Evolutionary conservation across 2,888 invertebrate species (phyloP).

Genomic region (Tetramorium bicarinatum): DNA sequence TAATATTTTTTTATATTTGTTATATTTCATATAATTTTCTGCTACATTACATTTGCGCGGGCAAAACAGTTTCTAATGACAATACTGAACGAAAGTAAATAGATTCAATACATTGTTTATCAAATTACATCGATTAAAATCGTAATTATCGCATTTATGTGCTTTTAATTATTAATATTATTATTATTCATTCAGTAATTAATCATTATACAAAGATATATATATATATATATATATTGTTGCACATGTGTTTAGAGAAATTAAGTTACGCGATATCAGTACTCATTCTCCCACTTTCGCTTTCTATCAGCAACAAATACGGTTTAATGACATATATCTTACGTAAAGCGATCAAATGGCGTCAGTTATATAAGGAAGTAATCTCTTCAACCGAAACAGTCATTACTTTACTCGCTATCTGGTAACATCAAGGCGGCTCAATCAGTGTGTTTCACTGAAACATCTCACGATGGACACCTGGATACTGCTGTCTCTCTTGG

Average conservation of each 20-base stretch:
- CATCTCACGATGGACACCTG: slow-evolving; percentile 29
- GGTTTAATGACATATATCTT: background rate
- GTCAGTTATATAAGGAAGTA: slow-evolving; percentile 1
- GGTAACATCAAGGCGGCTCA: background rate
- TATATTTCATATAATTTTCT: background rate
- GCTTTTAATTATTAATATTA: background rate
- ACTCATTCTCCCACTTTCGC: background rate
- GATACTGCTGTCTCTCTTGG: slow-evolving; percentile 18
- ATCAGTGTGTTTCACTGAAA: background rate
- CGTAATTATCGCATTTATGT: background rate
- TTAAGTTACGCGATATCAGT: background rate
- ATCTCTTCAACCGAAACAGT: background rate
- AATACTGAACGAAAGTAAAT: background rate
- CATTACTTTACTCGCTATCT: background rate
- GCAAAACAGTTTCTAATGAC: background rate
- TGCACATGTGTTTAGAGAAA: background rate
- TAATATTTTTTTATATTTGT: slow-evolving; percentile 3
- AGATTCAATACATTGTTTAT: background rate
- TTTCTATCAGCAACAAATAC: background rate
- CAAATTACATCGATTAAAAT: background rate
- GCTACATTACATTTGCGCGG: background rate
- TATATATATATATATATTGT: background rate
- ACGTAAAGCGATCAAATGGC: background rate
- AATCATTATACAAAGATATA: background rate
- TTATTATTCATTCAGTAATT: background rate